Evolutionary conservation across 2,888 invertebrate genomes (phyloP).

Genomic region (Melinopterus prodromus): DNA sequence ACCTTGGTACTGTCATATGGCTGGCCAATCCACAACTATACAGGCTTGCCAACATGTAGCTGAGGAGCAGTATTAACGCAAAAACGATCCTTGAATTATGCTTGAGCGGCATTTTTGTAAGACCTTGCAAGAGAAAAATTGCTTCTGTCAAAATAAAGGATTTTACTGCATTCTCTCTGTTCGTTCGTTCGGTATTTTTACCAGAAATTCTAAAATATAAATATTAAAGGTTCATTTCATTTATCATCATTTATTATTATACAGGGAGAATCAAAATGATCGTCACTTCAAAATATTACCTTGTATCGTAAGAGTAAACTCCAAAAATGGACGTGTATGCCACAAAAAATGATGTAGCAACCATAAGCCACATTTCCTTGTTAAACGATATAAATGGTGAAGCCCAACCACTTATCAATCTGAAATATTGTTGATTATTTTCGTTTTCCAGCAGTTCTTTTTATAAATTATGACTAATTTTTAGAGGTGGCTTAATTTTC

Average conservation of each 20-base stretch:
- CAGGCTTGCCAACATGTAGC: slow-evolving; percentile 68
- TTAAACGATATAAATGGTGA: slow-evolving; percentile 62
- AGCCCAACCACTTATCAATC: slow-evolving; percentile 68
- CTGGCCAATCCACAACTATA: slow-evolving; percentile 74
- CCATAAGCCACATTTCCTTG: slow-evolving; percentile 15
- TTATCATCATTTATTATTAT: too few relatives aligned
- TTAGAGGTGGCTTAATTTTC: too few relatives aligned
- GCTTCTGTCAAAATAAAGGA: slow-evolving; percentile 25
- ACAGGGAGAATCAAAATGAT: too few relatives aligned
- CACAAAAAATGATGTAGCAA: background rate
- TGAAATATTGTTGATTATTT: slow-evolving; percentile 46
- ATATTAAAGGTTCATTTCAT: background rate
- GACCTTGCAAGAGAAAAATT: slow-evolving; percentile 51
- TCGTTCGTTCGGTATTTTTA: background rate
- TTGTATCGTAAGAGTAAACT: background rate
- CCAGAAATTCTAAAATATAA: background rate
- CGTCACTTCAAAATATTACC: background rate
- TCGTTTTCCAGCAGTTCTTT: slow-evolving; percentile 21
- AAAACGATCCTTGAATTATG: slow-evolving; percentile 20
- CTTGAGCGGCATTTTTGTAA: slow-evolving; percentile 33
- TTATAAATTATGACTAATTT: too few relatives aligned
- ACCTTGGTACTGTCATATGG: slow-evolving; percentile 71
- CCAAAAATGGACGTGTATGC: background rate
- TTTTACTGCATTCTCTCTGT: background rate
- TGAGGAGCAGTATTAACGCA: slow-evolving; percentile 60